Evolutionary conservation across 2,113 vertebrate genomes (phyloP), one percentile per base, ranked within the genome.

Genomic region (Stercorarius parasiticus): DNA sequence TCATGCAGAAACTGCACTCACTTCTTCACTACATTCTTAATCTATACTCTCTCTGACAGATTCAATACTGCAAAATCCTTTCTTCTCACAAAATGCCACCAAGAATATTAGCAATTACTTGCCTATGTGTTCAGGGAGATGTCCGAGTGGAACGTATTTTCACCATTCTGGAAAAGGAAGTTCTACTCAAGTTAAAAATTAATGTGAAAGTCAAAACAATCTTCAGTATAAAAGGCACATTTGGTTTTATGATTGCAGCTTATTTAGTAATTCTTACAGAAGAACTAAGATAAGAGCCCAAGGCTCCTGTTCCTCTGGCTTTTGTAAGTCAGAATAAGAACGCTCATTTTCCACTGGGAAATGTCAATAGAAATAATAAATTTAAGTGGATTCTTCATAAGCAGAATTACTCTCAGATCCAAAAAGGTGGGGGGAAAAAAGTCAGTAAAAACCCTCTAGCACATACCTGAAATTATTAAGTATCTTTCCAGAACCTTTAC

Each of bases 261-360:
- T 93, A 87, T 58, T 97, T 93, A 95, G 65, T 77, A 80, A 91
- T 94, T 95, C 88, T 90, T 36, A 86, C 15, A 95, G 83, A 96
- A 91, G 36, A 11, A 53, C 29, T 45, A 80, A 56, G 61, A 86
- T 86, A 76, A 95, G 64, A 50, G 76, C 40, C n/a, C 43, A 85
- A 62, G 66, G 36, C 36, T 76, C 26, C 43, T 73, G 55, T 88
- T 93, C 13, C 73, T 95, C 65, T 74, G 30, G 38, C 53, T 73
- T 69, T 97, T 93, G 15, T 79, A 59, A 96, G 74, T 86, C 84
- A 92, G 73, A 96, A 89, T 34, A 73, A 83, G 71, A 21, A 3
- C 3, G n/a, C 23, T 93, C 40, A 71, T 53, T 80, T 97, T 90
- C 65, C 87, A 85, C 12, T 90, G 55, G 38, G 84, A 94, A 80